These are phyloP conservation scores for Ptilodon capucinus DNA, from an alignment of 2,888 invertebrate genomes.

Conservation along the genomic window DNA sequence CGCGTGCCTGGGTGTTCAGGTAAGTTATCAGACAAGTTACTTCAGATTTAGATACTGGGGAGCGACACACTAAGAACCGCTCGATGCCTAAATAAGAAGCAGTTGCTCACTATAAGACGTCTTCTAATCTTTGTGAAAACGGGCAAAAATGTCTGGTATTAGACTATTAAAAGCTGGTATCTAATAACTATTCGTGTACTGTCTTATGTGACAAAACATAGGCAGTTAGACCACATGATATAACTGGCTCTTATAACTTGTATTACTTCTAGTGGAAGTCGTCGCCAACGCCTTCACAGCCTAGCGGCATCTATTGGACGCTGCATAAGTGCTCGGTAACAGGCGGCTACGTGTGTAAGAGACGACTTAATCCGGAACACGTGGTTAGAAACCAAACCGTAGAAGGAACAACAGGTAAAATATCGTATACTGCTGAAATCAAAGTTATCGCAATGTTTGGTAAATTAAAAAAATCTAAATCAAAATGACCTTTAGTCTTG, in stretches of 20 bases:
- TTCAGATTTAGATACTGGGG: background rate
- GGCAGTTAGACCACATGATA: too few relatives aligned
- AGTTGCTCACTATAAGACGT: too few relatives aligned
- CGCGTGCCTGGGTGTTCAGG: constrained; percentile 71
- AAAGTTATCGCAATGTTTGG: background rate
- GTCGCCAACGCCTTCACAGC: constrained; percentile 84
- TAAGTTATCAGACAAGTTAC: constrained; percentile 32
- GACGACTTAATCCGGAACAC: constrained; percentile 64
- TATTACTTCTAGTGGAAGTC: constrained; percentile 84
- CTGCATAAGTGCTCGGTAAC: constrained; percentile 84
- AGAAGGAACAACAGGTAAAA: constrained; percentile 74
- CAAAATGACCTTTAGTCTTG: too few relatives aligned
- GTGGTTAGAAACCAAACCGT: constrained; percentile 84
- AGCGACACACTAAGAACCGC: background rate
- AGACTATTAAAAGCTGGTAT: too few relatives aligned
- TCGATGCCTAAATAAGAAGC: too few relatives aligned
- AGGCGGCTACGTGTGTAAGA: constrained; percentile 87
- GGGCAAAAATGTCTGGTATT: too few relatives aligned
- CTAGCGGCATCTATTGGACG: constrained; percentile 88
- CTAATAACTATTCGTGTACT: too few relatives aligned
- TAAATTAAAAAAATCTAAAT: too few relatives aligned
- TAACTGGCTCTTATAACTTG: too few relatives aligned
- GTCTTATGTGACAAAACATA: too few relatives aligned
- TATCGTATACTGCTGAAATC: background rate
- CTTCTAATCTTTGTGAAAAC: too few relatives aligned